Evolutionary conservation across 2,888 invertebrate species (phyloP), one percentile per base, ranked within the genome.

Genomic region (Clitarchus hookeri): DNA sequence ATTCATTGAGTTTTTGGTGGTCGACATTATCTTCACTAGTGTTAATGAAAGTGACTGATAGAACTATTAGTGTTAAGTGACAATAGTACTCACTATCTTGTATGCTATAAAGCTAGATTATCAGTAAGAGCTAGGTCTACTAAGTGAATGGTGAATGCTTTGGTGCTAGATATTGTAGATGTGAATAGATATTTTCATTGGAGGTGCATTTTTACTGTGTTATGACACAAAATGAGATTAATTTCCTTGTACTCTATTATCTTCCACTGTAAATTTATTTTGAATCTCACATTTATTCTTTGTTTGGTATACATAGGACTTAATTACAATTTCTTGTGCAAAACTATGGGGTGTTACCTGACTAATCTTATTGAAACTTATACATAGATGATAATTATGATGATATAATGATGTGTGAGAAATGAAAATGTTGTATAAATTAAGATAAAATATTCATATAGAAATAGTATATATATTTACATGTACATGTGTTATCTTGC

Each of bases 291-390:
- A 48, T 65, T 16, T 65, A 65, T n/a, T 65, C 16, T 23, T 65
- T 65, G 48, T 48, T 23, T 65, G 19, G 6, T 65, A 65, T 65
- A n/a, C n/a, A n/a, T 6, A 19, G 8, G n/a, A 65, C 3, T 16
- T 8, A 16, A 16, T 65, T 19, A 65, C n/a, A 65, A n/a, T 65
- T 65, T 65, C 65, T 65, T 11, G 65, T 65, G 65, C n/a, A 65
- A 65, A n/a, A 65, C 65, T 65, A n/a, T 65, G 65, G 65, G 65
- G 65, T 65, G 65, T 65, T 65, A n/a, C 65, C 65, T 65, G 65
- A 65, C 65, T n/a, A 65, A n/a, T 65, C 6, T 65, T 65, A 65
- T 23, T n/a, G 16, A 65, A 65, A 16, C 19, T 65, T 65, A 19
- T 65, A 19, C n/a, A 65, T 65, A 65, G 65, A 65, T 23, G n/a